Percentiles rank a stretch among this genome's conserved stretches.
phyloP scores from a whole-genome alignment of 35 echinoderm and acorn worm genomes.

The Eucidaris tribuloides region DNA sequence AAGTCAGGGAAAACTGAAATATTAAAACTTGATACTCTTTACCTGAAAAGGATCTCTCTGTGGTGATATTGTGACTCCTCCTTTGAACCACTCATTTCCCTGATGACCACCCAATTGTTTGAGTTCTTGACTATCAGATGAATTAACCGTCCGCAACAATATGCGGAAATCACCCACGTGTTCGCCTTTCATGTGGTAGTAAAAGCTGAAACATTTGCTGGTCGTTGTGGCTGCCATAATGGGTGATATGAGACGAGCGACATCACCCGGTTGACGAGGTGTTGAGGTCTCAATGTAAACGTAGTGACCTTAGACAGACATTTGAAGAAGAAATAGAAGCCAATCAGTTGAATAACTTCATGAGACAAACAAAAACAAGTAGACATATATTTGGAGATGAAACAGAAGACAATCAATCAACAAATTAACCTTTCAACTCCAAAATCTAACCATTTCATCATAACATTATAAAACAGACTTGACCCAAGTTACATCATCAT shows the following conservation, averaged over 20 bases:
- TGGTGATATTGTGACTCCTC: neutral
- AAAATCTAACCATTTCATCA: no score
- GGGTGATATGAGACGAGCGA: neutral
- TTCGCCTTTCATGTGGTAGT: conserved; percentile 6
- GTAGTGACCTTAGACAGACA: conserved; percentile 2
- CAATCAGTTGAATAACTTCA: no score
- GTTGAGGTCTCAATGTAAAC: neutral
- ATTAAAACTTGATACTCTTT: no score
- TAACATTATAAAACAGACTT: no score
- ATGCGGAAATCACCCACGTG: neutral
- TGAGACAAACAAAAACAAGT: no score
- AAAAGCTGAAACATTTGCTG: neutral
- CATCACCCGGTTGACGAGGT: neutral
- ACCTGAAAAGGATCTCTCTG: neutral
- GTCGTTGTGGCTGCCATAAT: neutral
- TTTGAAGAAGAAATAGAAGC: no score
- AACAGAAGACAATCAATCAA: no score
- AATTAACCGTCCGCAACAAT: neutral
- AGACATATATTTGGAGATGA: no score
- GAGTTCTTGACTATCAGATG: neutral
- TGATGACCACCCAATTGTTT: neutral
- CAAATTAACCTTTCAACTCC: no score
- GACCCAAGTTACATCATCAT: no score
- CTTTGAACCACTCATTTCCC: neutral
- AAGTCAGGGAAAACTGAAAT: no score